Evolutionary conservation across 2,113 vertebrate genomes (phyloP), one percentile per base, ranked within the genome.

Genomic region (Lepidothrix coronata): DNA sequence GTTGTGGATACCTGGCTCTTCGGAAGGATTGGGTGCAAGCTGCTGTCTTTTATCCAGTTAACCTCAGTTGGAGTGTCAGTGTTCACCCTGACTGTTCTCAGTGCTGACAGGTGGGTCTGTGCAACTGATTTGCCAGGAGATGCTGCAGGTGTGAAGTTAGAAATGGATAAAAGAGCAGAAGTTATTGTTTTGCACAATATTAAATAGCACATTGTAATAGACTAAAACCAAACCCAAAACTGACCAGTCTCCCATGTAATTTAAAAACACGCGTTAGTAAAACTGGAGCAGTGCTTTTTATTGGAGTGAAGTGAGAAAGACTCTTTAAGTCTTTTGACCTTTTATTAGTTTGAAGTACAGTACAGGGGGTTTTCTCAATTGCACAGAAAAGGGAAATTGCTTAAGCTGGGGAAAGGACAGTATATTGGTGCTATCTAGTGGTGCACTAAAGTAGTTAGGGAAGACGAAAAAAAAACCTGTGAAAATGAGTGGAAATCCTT

Each of bases 1-100:
- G 75, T 98, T 24, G 96, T 97, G 94, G 98, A 98, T 75, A 98
- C 98, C 62, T 98, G 98, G 98, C 78, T 98, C 74, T 98, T 98
- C 14, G 98, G 98, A 75, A 98, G 97, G 67, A 96, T 97, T 35
- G 98, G 98, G 57, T 98, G 98, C 94, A 98, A 98, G 97, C 95
- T 98, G 59, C 97, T 98, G 59, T 98, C 98, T 68, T 98, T 98
- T 24, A 98, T 98, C 96, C 98, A 98, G 97, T 91, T 98, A 75
- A 98, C 98, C 73, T 98, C 98, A 73, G 98, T 98, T 43, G 98
- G 98, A 93, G 98, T 98, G 12, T 98, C 98, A 11, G 98, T 98
- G 88, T 98, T 98, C 77, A 98, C 98, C 19, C 66, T 98, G 96
- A 98, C 98, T 72, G 98, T 98, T 92, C 98, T 98, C 97, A 98